Percentiles rank a stretch among this genome's conserved stretches.
These are phyloP conservation scores for Zapornia atra DNA, from an alignment of 2,113 vertebrate species.

Conservation along the genomic window DNA sequence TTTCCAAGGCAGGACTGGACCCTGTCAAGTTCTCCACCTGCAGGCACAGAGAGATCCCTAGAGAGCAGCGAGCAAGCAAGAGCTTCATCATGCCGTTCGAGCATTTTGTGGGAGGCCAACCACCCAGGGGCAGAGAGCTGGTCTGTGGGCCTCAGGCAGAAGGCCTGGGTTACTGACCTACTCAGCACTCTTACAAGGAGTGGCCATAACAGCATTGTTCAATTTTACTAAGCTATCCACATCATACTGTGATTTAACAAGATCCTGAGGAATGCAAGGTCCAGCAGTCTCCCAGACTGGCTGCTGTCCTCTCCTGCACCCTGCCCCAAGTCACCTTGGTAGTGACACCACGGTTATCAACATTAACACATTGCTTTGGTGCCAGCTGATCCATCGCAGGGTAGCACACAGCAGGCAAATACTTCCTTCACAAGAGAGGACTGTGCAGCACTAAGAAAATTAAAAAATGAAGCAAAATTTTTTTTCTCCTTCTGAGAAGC, in stretches of 20 bases:
- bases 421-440: background rate
- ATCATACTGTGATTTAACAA: accelerated
- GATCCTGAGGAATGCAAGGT: background rate
- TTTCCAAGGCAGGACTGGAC: background rate
- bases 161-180: background rate
- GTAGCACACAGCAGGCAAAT: background rate
- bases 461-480: background rate
- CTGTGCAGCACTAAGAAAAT: background rate
- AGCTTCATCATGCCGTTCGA: accelerated
- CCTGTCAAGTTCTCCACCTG: too few species aligned
- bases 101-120: accelerated
- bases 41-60: background rate
- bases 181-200: accelerated
- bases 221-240: background rate
- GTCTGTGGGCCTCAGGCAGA: accelerated
- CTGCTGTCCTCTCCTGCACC: accelerated
- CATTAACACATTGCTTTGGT: background rate
- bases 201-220: accelerated
- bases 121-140: background rate
- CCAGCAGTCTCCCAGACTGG: background rate
- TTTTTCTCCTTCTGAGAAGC: background rate
- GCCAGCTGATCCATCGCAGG: background rate
- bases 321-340: accelerated
- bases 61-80: accelerated
- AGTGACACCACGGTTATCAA: background rate